Evolutionary conservation across 2,113 vertebrate genomes (phyloP).

Genomic region (Sceloporus tristichus): DNA sequence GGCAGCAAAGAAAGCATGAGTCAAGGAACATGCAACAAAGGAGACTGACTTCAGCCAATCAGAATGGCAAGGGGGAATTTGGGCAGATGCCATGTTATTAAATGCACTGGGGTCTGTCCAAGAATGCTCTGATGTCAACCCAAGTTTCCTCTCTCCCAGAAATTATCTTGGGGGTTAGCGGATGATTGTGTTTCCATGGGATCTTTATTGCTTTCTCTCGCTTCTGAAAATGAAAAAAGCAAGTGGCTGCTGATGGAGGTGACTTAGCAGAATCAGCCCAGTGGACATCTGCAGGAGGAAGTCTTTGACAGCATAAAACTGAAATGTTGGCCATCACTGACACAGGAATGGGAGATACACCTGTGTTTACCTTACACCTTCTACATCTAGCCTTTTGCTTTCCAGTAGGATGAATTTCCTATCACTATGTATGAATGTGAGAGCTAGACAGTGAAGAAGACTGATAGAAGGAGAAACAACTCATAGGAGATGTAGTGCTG

Average conservation of each 20-base stretch:
- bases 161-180: not conserved
- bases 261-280: conserved; percentile 1
- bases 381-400: not conserved
- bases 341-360: not conserved
- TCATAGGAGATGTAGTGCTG: no score
- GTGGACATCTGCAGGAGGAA: not conserved
- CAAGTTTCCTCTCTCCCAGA: not conserved
- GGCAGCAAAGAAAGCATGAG: not conserved
- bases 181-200: not conserved
- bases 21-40: not conserved
- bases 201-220: conserved; percentile 1
- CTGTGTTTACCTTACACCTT: not conserved
- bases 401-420: not conserved
- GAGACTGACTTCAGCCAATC: not conserved
- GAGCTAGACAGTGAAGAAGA: no score
- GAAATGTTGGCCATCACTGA: not conserved
- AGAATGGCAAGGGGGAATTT: not conserved
- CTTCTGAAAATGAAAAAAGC: not conserved
- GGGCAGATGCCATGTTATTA: not conserved
- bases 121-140: not conserved
- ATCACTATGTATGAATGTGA: no score
- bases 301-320: not conserved
- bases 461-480: no score
- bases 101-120: conserved; percentile 2
- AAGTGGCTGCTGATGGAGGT: not conserved